Percentiles rank a stretch among this genome's conserved stretches.
Conservation (phyloP, 2,113 vertebrate species). For the Dascyllus trimaculatus region DNA sequence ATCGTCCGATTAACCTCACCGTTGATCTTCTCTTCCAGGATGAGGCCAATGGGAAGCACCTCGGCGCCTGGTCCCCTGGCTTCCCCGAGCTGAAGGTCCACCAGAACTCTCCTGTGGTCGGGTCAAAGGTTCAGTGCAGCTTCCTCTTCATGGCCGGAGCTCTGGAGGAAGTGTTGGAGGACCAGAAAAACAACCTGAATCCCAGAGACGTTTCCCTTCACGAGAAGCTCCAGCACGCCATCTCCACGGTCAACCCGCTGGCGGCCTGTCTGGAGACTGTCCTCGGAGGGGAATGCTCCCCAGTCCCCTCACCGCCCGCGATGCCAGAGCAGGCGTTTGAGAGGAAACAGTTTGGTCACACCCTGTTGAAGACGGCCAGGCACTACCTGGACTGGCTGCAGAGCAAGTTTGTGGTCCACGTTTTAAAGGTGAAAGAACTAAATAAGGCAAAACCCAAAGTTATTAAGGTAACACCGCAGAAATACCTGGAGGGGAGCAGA, state of each 20-base stretch:
- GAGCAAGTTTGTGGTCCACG: rapidly evolving
- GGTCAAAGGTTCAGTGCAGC: constrained; percentile 49
- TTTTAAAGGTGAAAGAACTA: background rate
- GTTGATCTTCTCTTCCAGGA: constrained; percentile 47
- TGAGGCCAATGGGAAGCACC: constrained; percentile 31
- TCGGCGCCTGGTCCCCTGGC: constrained; percentile 19
- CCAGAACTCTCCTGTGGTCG: rapidly evolving
- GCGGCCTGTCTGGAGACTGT: background rate
- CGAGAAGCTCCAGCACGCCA: background rate
- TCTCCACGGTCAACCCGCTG: background rate
- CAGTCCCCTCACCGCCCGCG: rapidly evolving
- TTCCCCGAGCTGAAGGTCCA: constrained; percentile 64
- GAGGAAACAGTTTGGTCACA: constrained; percentile 72
- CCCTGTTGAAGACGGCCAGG: constrained; percentile 41
- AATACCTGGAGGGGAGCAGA: constrained; percentile 32
- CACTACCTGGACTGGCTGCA: constrained; percentile 68
- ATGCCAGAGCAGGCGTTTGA: constrained; percentile 36
- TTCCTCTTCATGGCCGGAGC: constrained; percentile 60
- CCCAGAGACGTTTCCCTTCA: background rate
- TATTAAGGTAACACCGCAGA: rapidly evolving
- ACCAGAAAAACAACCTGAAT: constrained; percentile 49
- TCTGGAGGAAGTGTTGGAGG: constrained; percentile 33
- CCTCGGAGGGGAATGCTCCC: constrained; percentile 7
- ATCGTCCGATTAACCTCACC: background rate
- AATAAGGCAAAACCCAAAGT: background rate